phyloP scores from a whole-genome alignment of 2,113 vertebrate genomes.

The Caranx ignobilis region DNA sequence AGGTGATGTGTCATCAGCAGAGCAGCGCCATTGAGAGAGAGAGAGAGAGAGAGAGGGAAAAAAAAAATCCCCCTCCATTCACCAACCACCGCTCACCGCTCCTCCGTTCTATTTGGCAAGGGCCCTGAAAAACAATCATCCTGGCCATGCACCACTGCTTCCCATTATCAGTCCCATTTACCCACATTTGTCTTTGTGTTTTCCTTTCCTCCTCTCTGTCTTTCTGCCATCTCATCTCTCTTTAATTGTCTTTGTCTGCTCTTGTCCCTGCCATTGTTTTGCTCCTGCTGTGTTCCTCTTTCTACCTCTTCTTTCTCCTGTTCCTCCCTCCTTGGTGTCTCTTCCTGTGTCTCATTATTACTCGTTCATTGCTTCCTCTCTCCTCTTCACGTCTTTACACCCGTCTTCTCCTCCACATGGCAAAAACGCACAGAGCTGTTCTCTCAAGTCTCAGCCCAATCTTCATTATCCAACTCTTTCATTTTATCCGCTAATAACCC shows the following conservation, averaged over 20 bases:
- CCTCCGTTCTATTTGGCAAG: conserved; percentile 58
- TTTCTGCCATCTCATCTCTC: conserved; percentile 49
- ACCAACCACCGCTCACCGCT: conserved; percentile 23
- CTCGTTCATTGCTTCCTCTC: background rate
- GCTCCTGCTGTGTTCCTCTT: conserved; percentile 15
- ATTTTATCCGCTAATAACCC: conserved; percentile 77
- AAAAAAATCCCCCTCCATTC: conserved; percentile 14
- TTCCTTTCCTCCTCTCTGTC: conserved; percentile 42
- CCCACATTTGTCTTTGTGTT: conserved; percentile 64
- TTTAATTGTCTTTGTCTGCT: conserved; percentile 65
- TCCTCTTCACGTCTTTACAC: background rate
- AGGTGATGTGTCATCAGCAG: conserved; percentile 47
- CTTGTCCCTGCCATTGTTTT: conserved; percentile 49
- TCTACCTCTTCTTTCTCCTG: background rate
- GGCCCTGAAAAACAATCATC: conserved; percentile 71
- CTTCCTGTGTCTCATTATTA: conserved; percentile 24
- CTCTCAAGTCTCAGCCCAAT: conserved; percentile 57
- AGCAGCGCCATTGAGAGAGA: conserved; percentile 2
- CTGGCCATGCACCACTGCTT: conserved; percentile 66
- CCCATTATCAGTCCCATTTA: conserved; percentile 79
- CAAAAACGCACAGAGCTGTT: background rate
- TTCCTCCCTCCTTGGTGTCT: background rate
- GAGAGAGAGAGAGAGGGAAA: background rate
- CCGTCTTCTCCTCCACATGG: conserved; percentile 21
- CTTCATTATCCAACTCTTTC: conserved; percentile 73